Evolutionary conservation across 2,113 vertebrate genomes (phyloP).

Genomic region (Ceuthmochares aereus): DNA sequence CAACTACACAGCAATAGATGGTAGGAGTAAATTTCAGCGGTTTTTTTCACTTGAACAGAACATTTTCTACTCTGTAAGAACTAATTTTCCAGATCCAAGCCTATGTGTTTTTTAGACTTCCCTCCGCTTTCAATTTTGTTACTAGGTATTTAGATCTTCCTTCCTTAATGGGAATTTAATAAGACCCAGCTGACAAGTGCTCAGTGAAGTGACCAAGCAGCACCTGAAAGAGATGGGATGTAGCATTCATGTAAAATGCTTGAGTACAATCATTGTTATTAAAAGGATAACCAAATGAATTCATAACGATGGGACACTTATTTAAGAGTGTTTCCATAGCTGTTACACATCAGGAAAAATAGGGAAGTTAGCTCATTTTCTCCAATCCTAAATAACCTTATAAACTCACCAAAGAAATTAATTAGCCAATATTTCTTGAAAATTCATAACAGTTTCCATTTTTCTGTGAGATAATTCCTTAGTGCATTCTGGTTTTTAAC

Average conservation of each 20-base stretch:
- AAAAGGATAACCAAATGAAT: conserved; percentile 58
- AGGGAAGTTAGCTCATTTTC: conserved; percentile 71
- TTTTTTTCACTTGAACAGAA: background rate
- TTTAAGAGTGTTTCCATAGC: conserved; percentile 71
- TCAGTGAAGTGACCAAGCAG: conserved; percentile 41
- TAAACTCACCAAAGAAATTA: conserved; percentile 69
- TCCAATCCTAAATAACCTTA: conserved; percentile 67
- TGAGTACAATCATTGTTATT: conserved; percentile 24
- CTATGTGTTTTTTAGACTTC: background rate
- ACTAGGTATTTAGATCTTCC: conserved; percentile 50
- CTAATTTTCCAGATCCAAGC: conserved; percentile 45
- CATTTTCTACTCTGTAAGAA: background rate
- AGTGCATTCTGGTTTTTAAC: conserved; percentile 71
- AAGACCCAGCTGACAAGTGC: conserved; percentile 50
- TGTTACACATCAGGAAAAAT: conserved; percentile 63
- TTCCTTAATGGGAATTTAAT: conserved; percentile 58
- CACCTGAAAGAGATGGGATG: conserved; percentile 60
- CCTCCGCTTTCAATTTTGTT: background rate
- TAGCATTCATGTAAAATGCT: conserved; percentile 8
- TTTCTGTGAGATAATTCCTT: conserved; percentile 69
- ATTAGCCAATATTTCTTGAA: conserved; percentile 73
- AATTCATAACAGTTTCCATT: conserved; percentile 73
- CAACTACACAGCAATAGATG: background rate
- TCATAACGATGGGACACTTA: conserved; percentile 54
- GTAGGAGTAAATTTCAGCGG: background rate